A percentile compares a stretch with the other conserved stretches of the same genome.
phyloP scores from a whole-genome alignment of 2,797 vertebrate species.

The Spea hammondii region DNA sequence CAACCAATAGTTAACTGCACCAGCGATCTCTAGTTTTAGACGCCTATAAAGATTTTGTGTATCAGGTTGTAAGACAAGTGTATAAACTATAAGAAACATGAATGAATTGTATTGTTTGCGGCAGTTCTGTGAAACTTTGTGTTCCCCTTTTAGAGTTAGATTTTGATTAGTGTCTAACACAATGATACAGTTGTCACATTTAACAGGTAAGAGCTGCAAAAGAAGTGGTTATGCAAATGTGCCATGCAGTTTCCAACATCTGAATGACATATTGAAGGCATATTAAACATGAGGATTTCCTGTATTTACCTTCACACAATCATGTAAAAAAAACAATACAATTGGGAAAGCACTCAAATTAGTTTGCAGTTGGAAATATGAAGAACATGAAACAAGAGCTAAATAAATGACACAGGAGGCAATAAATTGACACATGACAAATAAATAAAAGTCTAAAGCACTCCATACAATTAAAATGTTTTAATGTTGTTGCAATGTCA shows the following conservation, averaged over 20 bases:
- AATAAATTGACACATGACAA: conserved; percentile 99
- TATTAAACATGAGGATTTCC: neutral
- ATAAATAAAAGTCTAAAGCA: conserved; percentile 99
- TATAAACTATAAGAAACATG: no score
- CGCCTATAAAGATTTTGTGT: no score
- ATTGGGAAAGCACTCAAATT: conserved; percentile 64
- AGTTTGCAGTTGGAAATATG: conserved; percentile 67
- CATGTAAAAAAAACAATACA: conserved; percentile 55
- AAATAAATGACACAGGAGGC: conserved; percentile 99
- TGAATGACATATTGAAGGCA: neutral
- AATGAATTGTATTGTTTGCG: no score
- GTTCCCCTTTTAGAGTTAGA: no score
- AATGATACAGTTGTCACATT: no score
- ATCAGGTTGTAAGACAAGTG: no score
- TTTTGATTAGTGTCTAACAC: no score
- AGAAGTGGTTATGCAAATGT: conserved; percentile 49
- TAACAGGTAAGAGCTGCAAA: neutral
- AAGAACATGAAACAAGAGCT: conserved; percentile 76
- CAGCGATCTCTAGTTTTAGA: no score
- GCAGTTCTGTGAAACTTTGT: no score
- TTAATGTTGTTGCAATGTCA: conserved; percentile 99
- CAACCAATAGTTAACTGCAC: no score
- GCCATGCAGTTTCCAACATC: conserved; percentile 19
- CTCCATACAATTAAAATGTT: conserved; percentile 99
- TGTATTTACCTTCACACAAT: no score